phyloP scores from a whole-genome alignment of 2,113 vertebrate species.

The Atractosteus spatula region DNA sequence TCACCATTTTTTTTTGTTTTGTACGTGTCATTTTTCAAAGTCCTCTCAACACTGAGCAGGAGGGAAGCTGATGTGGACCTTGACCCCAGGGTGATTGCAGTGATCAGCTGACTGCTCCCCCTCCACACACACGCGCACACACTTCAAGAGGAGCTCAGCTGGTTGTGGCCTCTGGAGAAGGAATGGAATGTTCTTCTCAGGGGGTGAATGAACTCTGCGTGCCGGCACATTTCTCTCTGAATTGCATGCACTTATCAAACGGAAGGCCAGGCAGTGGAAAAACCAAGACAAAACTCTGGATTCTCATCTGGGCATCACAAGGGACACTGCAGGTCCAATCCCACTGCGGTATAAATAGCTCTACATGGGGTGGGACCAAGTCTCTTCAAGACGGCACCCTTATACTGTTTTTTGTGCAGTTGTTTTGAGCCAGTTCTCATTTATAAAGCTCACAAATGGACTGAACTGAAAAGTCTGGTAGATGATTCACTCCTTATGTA shows the following conservation, averaged over 20 bases:
- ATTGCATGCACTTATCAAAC: not conserved
- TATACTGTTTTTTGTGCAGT: too few relatives aligned
- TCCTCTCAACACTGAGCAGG: constrained; percentile 30
- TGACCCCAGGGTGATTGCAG: constrained; percentile 38
- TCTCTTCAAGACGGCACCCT: too few relatives aligned
- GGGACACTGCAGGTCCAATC: not conserved
- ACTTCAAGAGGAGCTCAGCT: constrained; percentile 9
- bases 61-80: constrained; percentile 30
- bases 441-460: too few relatives aligned
- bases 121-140: not conserved
- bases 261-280: not conserved
- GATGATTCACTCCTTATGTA: too few relatives aligned
- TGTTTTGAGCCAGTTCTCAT: too few relatives aligned
- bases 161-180: constrained; percentile 23
- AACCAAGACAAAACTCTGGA: not conserved
- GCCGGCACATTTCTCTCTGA: not conserved
- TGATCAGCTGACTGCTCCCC: constrained; percentile 34
- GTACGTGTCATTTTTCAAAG: constrained; percentile 29
- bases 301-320: not conserved
- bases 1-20: constrained; percentile 20
- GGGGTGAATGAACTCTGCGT: not conserved
- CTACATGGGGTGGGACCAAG: too few relatives aligned
- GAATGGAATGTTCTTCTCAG: constrained; percentile 40
- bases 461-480: too few relatives aligned
- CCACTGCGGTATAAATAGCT: too few relatives aligned